phyloP scores from a whole-genome alignment of 2,797 vertebrate species.

The Manis crassicaudata region DNA sequence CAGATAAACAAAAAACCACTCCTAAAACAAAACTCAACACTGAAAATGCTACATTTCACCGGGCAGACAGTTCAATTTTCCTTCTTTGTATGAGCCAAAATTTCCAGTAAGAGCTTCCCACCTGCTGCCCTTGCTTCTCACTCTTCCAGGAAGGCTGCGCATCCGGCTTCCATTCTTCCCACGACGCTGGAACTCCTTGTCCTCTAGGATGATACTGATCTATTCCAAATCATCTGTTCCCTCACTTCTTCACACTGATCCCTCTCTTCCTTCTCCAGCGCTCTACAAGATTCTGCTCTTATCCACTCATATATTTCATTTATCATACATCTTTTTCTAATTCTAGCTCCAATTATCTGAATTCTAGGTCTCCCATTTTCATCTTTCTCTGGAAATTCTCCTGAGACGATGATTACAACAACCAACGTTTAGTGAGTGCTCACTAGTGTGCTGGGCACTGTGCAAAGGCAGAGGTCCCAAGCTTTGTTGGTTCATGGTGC shows the following conservation, averaged over 20 bases:
- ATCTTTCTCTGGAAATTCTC: neutral
- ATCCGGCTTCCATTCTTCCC: neutral
- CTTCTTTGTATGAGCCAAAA: neutral
- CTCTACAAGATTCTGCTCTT: neutral
- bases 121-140: neutral
- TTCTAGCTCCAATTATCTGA: neutral
- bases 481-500: neutral
- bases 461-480: neutral
- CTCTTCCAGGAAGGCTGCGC: neutral
- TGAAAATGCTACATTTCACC: neutral
- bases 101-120: neutral
- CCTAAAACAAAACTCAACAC: neutral
- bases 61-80: neutral
- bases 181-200: neutral
- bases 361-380: neutral
- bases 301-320: neutral
- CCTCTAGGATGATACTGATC: neutral
- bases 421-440: neutral
- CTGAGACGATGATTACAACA: neutral
- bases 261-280: neutral
- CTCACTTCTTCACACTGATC: neutral
- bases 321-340: neutral
- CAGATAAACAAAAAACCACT: neutral
- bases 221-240: neutral
- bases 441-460: neutral